Percentiles rank a stretch among this genome's conserved stretches.
These are phyloP conservation scores for Nerophis ophidion DNA, from an alignment of 2,113 vertebrate species.

Conservation along the genomic window DNA sequence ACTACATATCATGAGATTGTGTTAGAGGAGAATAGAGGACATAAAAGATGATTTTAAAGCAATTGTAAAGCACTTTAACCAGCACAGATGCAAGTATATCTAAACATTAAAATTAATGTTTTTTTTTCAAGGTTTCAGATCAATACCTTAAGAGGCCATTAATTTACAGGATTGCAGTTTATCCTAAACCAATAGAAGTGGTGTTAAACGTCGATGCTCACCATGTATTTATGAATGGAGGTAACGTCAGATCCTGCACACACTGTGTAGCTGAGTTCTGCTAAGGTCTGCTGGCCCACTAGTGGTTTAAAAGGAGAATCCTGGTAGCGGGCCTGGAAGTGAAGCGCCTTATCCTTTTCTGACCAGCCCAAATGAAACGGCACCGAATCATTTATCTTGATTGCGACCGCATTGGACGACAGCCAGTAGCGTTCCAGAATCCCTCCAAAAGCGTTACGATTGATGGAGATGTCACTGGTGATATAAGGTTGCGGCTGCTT, in stretches of 20 bases:
- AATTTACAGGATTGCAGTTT: too few species aligned
- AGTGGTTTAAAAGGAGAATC: conserved; percentile 81
- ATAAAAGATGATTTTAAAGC: too few species aligned
- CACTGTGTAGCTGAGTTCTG: conserved; percentile 88
- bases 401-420: conserved; percentile 86
- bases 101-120: too few species aligned
- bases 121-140: too few species aligned
- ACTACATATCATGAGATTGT: too few species aligned
- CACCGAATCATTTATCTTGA: conserved; percentile 92
- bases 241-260: conserved; percentile 84
- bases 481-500: conserved; percentile 86
- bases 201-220: conserved; percentile 16
- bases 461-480: conserved; percentile 84
- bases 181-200: neutral
- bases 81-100: too few species aligned
- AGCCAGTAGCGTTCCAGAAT: conserved; percentile 96
- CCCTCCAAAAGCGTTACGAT: conserved; percentile 82
- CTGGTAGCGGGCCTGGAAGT: conserved; percentile 85
- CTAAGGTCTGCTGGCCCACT: conserved; percentile 62
- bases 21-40: too few species aligned
- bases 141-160: too few species aligned
- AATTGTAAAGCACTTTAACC: too few species aligned
- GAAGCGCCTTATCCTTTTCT: conserved; percentile 71
- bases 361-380: conserved; percentile 96
- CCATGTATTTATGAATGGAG: conserved; percentile 92